Conservation (phyloP, 1,140 invertebrate genomes). For the Ceratina calcarata region DNA sequence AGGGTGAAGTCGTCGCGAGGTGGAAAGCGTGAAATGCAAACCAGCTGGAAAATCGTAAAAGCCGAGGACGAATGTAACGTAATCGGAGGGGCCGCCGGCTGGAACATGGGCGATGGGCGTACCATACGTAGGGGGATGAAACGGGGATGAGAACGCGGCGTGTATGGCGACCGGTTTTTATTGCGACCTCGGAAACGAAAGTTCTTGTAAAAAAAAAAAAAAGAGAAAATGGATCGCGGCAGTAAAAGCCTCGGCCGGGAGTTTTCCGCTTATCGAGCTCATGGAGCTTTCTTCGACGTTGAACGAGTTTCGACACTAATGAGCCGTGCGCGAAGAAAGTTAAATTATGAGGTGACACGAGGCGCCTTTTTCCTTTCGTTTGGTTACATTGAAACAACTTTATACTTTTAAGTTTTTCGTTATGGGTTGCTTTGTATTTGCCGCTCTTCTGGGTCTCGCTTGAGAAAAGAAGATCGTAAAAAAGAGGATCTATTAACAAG, state of each 20-base stretch:
- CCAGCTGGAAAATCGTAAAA: conserved; percentile 73
- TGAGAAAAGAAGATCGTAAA: too few species aligned
- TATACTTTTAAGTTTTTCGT: background rate
- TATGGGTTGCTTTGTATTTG: too few species aligned
- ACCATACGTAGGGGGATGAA: conserved; percentile 6
- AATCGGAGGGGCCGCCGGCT: conserved; percentile 55
- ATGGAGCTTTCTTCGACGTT: background rate
- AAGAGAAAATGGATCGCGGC: conserved; percentile 13
- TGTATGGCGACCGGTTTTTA: conserved; percentile 65
- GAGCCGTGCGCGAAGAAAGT: background rate
- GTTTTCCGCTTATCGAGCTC: background rate
- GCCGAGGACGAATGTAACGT: conserved; percentile 58
- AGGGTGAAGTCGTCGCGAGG: background rate
- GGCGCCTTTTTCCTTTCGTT: conserved; percentile 1
- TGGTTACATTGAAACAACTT: background rate
- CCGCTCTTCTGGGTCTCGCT: too few species aligned
- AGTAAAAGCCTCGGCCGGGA: conserved; percentile 20
- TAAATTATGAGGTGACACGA: background rate
- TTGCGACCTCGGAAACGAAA: conserved; percentile 44
- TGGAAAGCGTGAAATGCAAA: conserved; percentile 60
- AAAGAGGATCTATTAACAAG: too few species aligned
- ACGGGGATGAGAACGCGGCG: conserved; percentile 17
- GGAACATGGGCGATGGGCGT: conserved; percentile 34
- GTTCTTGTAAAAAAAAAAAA: conserved; percentile 37
- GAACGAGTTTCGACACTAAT: conserved; percentile 13